Percentiles rank a stretch among this genome's conserved stretches.
phyloP scores from a whole-genome alignment of 2,888 invertebrate genomes.

The Sinelater perroti region DNA sequence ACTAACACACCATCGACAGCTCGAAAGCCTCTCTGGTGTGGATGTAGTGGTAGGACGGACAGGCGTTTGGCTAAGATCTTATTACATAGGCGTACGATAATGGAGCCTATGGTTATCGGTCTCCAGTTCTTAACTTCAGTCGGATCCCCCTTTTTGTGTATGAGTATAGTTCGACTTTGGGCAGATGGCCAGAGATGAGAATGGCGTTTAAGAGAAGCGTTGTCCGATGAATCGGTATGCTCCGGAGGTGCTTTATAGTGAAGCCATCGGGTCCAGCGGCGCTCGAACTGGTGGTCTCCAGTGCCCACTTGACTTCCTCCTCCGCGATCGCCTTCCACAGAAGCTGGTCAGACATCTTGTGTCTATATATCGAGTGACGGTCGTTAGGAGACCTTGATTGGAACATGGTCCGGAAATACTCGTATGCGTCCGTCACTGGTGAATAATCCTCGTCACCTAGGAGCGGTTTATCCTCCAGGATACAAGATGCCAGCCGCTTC shows the following conservation, averaged over 20 bases:
- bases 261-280: neutral
- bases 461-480: too few species aligned
- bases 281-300: neutral
- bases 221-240: neutral
- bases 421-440: too few species aligned
- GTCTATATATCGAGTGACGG: too few species aligned
- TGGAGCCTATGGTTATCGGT: slow-evolving; percentile 33
- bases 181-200: neutral
- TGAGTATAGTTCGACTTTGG: neutral
- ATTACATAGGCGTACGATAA: slow-evolving; percentile 44
- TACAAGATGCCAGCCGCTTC: too few species aligned
- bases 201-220: neutral
- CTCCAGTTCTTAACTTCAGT: neutral
- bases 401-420: too few species aligned
- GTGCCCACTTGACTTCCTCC: neutral
- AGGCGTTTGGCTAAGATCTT: slow-evolving; percentile 40
- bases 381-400: too few species aligned
- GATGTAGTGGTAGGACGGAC: slow-evolving; percentile 25
- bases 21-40: slow-evolving; percentile 49
- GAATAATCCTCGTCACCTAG: too few species aligned
- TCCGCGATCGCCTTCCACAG: too few species aligned
- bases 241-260: neutral
- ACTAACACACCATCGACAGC: slow-evolving; percentile 54
- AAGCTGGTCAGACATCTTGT: too few species aligned
- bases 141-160: neutral